Evolutionary conservation across 2,113 vertebrate genomes (phyloP), one percentile per base, ranked within the genome.

Genomic region (Rynchops niger): DNA sequence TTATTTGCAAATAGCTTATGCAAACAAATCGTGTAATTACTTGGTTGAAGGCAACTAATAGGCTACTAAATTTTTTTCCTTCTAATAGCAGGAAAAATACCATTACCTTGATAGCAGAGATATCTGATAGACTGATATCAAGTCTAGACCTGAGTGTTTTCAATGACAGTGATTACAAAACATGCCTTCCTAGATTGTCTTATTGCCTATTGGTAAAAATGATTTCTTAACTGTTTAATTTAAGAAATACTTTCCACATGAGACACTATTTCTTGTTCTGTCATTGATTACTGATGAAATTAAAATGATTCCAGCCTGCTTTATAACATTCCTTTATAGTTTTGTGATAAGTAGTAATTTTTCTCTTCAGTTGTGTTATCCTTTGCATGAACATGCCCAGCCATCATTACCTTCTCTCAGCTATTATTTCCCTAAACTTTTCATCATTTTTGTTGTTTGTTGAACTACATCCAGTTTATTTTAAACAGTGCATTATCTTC

Each of bases 341-440:
- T 93, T 71, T 90, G 18, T 79, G 73, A 56, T 84, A 90, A 94
- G 47, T 16, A 55, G 45, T 52, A 63, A 38, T 74, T 95, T 74
- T 84, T 95, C 47, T 80, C 62, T 53, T 87, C 38, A 61, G 29
- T 71, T 70, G 34, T 63, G 50, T 69, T 80, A 56, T 12, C 50
- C 83, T 94, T 82, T 93, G 95, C 52, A 87, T 32, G 66, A 96
- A 95, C 95, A 93, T 87, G 96, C 88, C 93, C 93, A 47, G 53
- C 62, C 50, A 50, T 95, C 82, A 82, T 87, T 94, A 93, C 66
- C 21, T 93, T 88, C 81, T 80, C 67, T 58, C 61, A 80, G 72
- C 65, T 89, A 93, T 85, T 87, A 92, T 85, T 94, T 97, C 90
- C 92, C 80, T 92, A 86, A 95, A 92, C 90, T 88, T 79, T 77